Base-by-base conservation (phyloP, 2,888 invertebrate species). In the Troides oblongomaculatus region DNA sequence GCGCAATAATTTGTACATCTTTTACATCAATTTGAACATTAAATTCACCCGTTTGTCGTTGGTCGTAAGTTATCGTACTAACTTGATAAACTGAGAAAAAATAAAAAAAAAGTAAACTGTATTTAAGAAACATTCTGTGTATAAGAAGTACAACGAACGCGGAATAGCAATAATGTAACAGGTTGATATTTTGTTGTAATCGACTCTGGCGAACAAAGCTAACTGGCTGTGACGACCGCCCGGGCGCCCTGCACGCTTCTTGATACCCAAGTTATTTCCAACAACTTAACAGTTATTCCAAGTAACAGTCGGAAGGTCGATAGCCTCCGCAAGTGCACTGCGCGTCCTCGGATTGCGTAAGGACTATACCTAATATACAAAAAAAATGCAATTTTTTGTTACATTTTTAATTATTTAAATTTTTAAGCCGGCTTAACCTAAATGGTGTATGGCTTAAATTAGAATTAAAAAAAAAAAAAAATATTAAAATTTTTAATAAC, bases 21-120 rank as follows among this genome's bases (percentile, higher is more conserved):
- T 96, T 97, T 74, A 97, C 89, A 84, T 95, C 95, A 73, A 97
- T 92, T 81, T 96, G 96, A 74, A 97, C 95, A 85, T 97, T 97
- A 75, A 95, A 93, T 76, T 96, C 95, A 25, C 97, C 97, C 5
- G 94, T 94, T 88, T 97, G 97, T 61, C 95, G 94, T 85, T 97
- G 96, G 84, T 97, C 96, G 85, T 84, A 84, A 63, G 78, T 79
- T 25, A 79, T 81, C 2, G 84, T 79, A 72, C 81, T 78, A 30
- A 78, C 84, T 58, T 73, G 77, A 66, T 76, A 72, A 46, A 59
- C 56, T 14, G 76, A 77, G 66, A 82, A 73, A 71, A 83, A 59
- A 63, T 72, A 81, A 72, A 73, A 81, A 69, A 78, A 56, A 39
- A 84, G 36, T 18, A 70, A 69, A 61, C 68, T 39, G 46, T 71